Percentiles rank a stretch among this genome's conserved stretches.
Conservation (phyloP, 2,888 invertebrate species). For the Agrotis segetum region DNA sequence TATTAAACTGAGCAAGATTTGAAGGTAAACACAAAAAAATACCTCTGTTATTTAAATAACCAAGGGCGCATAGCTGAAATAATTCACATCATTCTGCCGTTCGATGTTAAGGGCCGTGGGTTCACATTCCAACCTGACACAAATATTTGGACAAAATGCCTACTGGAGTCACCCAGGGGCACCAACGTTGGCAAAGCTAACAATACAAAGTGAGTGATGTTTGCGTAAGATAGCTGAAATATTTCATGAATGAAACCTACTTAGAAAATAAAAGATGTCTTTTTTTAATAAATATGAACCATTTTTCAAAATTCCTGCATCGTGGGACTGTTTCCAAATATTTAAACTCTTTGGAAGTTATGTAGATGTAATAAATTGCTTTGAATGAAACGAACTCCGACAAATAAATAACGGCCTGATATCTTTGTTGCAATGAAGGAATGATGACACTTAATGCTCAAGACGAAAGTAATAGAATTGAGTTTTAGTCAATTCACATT, state of each 20-base stretch:
- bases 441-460: too few species aligned
- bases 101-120: slow-evolving; percentile 20
- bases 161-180: background rate
- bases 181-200: background rate
- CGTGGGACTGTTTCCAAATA: too few species aligned
- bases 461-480: too few species aligned
- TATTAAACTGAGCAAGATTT: background rate
- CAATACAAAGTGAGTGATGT: background rate
- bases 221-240: background rate
- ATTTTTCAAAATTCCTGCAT: too few species aligned
- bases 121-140: slow-evolving; percentile 27
- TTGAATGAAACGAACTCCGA: too few species aligned
- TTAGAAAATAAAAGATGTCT: background rate
- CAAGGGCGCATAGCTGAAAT: slow-evolving; percentile 28
- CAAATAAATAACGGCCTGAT: too few species aligned
- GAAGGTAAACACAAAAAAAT: background rate
- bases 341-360: too few species aligned
- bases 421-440: too few species aligned
- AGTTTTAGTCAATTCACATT: too few species aligned
- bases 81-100: slow-evolving; percentile 15
- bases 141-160: slow-evolving; percentile 42
- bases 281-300: too few species aligned
- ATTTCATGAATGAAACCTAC: background rate
- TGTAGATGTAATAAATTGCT: too few species aligned
- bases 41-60: slow-evolving; percentile 18